Evolutionary conservation across 1,140 invertebrate genomes (phyloP).

Genomic region (Varroa destructor): DNA sequence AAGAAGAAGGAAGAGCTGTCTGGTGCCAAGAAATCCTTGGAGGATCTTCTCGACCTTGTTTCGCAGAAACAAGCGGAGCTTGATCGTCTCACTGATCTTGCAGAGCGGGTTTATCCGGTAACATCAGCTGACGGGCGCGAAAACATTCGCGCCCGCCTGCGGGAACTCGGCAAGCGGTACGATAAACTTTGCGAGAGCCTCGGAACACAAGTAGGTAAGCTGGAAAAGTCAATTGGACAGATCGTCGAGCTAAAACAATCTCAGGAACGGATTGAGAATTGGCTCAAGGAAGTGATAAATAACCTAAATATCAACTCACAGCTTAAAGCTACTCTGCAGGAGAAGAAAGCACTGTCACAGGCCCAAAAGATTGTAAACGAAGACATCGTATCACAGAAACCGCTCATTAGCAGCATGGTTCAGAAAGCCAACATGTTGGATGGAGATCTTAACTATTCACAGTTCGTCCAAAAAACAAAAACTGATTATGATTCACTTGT

Average conservation of each 20-base stretch:
- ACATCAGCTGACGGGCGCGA: conserved; percentile 86
- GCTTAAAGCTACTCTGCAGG: conserved; percentile 73
- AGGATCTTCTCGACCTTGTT: conserved; percentile 59
- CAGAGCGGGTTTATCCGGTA: conserved; percentile 78
- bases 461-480: conserved; percentile 59
- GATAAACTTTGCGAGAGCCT: conserved; percentile 19
- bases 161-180: conserved; percentile 32
- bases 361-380: conserved; percentile 89
- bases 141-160: conserved; percentile 71
- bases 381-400: conserved; percentile 81
- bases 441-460: conserved; percentile 73
- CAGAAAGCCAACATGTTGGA: conserved; percentile 78
- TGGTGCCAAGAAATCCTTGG: conserved; percentile 30
- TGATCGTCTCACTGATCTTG: conserved; percentile 68
- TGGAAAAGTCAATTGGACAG: conserved; percentile 21
- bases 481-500: conserved; percentile 12
- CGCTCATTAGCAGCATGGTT: conserved; percentile 72
- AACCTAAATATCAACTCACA: conserved; percentile 75
- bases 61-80: conserved; percentile 66
- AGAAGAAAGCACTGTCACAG: conserved; percentile 81
- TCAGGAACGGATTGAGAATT: conserved; percentile 79
- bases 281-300: conserved; percentile 73
- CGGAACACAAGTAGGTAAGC: neutral
- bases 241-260: conserved; percentile 44
- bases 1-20: neutral